phyloP scores from a whole-genome alignment of 2,113 vertebrate genomes.

The Thunnus thynnus region DNA sequence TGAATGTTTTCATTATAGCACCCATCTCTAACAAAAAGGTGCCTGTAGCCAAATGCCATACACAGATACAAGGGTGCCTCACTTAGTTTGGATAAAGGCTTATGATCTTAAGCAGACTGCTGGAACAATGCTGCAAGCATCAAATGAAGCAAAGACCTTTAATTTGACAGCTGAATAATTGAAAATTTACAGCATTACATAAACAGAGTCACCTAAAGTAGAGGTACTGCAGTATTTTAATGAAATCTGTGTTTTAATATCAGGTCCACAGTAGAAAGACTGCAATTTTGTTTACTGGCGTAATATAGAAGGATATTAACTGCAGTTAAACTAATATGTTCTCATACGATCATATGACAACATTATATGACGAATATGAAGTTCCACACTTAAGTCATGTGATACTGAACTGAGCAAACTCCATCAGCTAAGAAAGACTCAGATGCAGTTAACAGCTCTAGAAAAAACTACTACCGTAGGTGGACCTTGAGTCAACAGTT shows the following conservation, averaged over 20 bases:
- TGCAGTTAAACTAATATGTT: too few relatives aligned
- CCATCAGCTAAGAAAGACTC: too few relatives aligned
- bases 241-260: background rate
- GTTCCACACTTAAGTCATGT: too few relatives aligned
- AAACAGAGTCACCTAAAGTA: background rate
- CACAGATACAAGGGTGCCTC: conserved; percentile 10
- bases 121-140: background rate
- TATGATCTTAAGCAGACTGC: background rate
- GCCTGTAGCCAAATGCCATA: conserved; percentile 37
- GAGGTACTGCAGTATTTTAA: background rate
- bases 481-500: too few relatives aligned
- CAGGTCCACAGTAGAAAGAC: too few relatives aligned
- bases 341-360: too few relatives aligned
- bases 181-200: background rate
- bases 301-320: too few relatives aligned
- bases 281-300: too few relatives aligned
- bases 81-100: conserved; percentile 17
- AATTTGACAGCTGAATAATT: background rate
- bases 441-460: too few relatives aligned
- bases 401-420: too few relatives aligned
- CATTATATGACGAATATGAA: too few relatives aligned
- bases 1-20: conserved; percentile 47
- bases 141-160: conserved; percentile 1
- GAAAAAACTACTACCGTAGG: too few relatives aligned
- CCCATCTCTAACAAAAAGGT: conserved; percentile 36